Evolutionary conservation across 2,797 vertebrate species (phyloP).

Genomic region (Mormyrus proboscirostris): DNA sequence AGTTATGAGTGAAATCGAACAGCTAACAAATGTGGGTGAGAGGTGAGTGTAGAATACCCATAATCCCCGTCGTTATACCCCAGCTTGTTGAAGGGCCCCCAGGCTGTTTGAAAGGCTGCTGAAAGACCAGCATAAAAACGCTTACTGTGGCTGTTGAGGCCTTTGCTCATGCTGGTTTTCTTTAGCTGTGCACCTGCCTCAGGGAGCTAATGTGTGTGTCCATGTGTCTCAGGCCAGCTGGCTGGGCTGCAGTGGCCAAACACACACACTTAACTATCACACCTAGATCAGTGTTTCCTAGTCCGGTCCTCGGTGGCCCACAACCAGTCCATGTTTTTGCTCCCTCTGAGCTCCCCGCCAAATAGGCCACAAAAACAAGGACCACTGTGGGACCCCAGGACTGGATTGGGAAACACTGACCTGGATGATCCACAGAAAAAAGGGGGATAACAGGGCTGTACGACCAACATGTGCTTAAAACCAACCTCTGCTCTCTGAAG

Average conservation of each 20-base stretch:
- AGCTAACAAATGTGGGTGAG: constrained; percentile 87
- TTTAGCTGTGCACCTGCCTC: background rate
- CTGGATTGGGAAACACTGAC: background rate
- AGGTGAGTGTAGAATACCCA: constrained; percentile 62
- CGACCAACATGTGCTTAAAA: background rate
- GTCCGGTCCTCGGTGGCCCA: background rate
- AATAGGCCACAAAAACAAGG: background rate
- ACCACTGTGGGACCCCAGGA: background rate
- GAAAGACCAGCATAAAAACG: background rate
- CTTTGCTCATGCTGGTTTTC: background rate
- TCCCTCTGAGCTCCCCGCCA: background rate
- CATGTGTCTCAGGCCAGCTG: background rate
- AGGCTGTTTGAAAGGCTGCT: background rate
- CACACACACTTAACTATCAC: background rate
- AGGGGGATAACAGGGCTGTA: background rate
- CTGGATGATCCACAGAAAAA: background rate
- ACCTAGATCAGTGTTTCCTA: background rate
- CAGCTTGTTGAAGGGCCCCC: background rate
- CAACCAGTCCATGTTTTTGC: background rate
- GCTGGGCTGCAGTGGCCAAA: background rate
- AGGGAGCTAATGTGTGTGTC: background rate
- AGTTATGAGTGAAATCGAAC: constrained; percentile 98
- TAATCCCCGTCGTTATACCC: background rate
- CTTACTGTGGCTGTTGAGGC: background rate
- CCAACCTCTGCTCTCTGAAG: background rate